These are phyloP conservation scores for Chrosomus eos DNA, from an alignment of 2,797 vertebrate genomes.

Conservation along the genomic window DNA sequence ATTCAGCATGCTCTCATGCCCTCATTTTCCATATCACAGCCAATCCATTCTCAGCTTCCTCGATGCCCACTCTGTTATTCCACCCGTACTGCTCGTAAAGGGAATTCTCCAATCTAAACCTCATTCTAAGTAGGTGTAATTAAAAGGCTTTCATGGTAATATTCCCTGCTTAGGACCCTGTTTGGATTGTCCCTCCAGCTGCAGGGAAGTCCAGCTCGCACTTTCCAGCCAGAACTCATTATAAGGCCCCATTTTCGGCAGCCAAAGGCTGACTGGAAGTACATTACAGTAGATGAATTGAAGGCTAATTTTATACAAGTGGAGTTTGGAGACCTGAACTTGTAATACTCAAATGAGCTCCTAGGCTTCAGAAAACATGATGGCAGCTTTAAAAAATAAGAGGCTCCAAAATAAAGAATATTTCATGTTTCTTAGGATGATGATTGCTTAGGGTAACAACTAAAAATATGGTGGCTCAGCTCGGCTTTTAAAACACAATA, in stretches of 20 bases:
- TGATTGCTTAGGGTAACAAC: background rate
- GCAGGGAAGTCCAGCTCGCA: conserved; percentile 20
- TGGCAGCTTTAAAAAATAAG: conserved; percentile 12
- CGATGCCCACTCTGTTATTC: conserved; percentile 33
- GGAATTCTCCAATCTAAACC: conserved; percentile 39
- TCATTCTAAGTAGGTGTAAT: conserved; percentile 41
- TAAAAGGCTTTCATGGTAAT: conserved; percentile 43
- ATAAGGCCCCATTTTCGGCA: conserved; percentile 1
- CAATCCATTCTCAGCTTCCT: conserved; percentile 27
- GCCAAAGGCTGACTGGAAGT: conserved; percentile 30
- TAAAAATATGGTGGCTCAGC: background rate
- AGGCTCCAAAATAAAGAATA: background rate
- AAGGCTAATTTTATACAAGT: conserved; percentile 29
- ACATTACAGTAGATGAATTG: background rate
- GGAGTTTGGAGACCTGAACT: conserved; percentile 1
- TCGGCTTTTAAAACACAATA: background rate
- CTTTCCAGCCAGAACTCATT: conserved; percentile 19
- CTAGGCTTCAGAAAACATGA: background rate
- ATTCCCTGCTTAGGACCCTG: conserved; percentile 24
- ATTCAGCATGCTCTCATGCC: conserved; percentile 3
- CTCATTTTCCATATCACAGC: conserved; percentile 20
- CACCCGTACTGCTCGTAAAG: conserved; percentile 5
- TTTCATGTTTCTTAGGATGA: background rate
- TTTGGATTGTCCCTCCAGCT: conserved; percentile 6
- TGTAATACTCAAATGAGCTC: conserved; percentile 5